phyloP scores from a whole-genome alignment of 2,113 vertebrate genomes.

The Sprattus sprattus region DNA sequence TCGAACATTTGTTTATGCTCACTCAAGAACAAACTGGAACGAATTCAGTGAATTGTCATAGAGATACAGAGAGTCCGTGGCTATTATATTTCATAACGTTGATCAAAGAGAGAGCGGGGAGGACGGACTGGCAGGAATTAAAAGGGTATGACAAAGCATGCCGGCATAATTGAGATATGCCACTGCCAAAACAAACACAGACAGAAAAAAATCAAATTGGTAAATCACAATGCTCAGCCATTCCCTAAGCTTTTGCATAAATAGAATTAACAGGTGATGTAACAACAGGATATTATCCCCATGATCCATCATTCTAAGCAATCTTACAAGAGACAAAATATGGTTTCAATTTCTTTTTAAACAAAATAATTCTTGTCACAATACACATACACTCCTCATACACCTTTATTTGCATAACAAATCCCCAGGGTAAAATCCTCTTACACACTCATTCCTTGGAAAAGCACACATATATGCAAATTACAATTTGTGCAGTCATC shows the following conservation, averaged over 20 bases:
- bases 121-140: not conserved
- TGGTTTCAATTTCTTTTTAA: not conserved
- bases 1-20: not conserved
- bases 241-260: not conserved
- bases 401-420: slow-evolving; percentile 62
- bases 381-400: not conserved
- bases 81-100: not conserved
- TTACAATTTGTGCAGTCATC: not conserved
- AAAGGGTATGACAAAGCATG: not conserved
- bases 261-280: not conserved
- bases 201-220: not conserved
- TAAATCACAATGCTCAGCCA: not conserved
- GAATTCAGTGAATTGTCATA: not conserved
- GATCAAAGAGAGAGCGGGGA: not conserved
- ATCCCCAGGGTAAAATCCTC: slow-evolving; percentile 38
- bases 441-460: not conserved
- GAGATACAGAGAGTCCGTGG: not conserved
- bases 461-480: not conserved
- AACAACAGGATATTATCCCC: not conserved
- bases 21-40: not conserved
- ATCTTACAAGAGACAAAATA: not conserved
- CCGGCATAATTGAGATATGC: not conserved
- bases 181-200: not conserved
- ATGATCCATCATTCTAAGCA: not conserved
- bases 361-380: not conserved